Evolutionary conservation across 2,888 invertebrate species (phyloP).

Genomic region (Conchocele bisecta): DNA sequence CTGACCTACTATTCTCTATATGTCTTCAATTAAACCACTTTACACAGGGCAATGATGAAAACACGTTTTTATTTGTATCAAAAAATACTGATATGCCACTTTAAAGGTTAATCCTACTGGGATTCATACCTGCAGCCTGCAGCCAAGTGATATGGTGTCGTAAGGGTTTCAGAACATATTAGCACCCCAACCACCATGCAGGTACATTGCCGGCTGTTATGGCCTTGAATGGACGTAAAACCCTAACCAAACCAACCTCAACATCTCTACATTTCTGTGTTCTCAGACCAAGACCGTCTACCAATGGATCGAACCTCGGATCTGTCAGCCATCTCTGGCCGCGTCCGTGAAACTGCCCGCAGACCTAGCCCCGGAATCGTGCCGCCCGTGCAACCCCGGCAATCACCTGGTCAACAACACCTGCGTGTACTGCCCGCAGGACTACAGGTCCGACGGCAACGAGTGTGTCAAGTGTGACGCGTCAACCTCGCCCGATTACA

Average conservation of each 20-base stretch:
- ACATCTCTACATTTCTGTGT: too few species aligned
- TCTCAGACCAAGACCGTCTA: constrained; percentile 83
- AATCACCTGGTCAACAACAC: constrained; percentile 82
- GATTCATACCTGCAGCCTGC: too few species aligned
- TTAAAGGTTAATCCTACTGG: too few species aligned
- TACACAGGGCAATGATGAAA: too few species aligned
- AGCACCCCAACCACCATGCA: too few species aligned
- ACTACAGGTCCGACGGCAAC: constrained; percentile 74
- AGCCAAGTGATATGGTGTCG: too few species aligned
- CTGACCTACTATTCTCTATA: too few species aligned
- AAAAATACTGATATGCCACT: too few species aligned
- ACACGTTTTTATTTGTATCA: too few species aligned
- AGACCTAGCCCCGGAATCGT: constrained; percentile 77
- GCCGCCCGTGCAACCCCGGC: constrained; percentile 85
- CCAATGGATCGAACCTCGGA: constrained; percentile 85
- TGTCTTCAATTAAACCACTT: too few species aligned
- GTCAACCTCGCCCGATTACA: constrained; percentile 84
- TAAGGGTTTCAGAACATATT: too few species aligned
- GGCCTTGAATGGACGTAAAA: neutral
- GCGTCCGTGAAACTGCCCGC: constrained; percentile 83
- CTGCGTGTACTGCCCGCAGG: constrained; percentile 84
- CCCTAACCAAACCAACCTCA: neutral
- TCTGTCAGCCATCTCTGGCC: constrained; percentile 83
- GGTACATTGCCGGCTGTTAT: neutral
- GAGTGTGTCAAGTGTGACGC: constrained; percentile 70